These are phyloP conservation scores for Thymelicus lineola DNA, from an alignment of 2,888 invertebrate genomes.

Conservation along the genomic window DNA sequence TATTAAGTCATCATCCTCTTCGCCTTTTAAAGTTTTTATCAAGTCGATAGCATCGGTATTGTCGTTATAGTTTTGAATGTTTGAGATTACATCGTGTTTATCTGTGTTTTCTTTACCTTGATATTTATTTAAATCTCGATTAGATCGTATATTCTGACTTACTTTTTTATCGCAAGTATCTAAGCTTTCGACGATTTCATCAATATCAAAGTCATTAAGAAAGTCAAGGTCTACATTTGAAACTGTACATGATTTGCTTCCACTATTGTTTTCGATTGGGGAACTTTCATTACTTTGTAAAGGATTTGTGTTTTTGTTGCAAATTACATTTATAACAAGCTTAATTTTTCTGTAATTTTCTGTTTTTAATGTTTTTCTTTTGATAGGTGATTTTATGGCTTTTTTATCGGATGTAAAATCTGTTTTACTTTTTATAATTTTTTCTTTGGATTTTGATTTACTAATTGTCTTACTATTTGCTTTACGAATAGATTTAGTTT, in stretches of 20 bases:
- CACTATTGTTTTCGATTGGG: constrained; percentile 41
- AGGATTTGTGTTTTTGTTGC: constrained; percentile 42
- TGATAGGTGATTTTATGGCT: constrained; percentile 15
- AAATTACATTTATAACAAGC: constrained; percentile 59
- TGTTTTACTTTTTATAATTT: not conserved
- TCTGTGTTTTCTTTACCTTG: constrained; percentile 8
- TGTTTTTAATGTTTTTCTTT: constrained; percentile 23
- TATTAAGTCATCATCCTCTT: constrained; percentile 25
- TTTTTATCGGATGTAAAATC: not conserved
- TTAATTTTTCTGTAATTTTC: constrained; percentile 53
- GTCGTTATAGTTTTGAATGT: not conserved
- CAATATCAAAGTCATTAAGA: constrained; percentile 69
- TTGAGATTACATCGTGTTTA: not conserved
- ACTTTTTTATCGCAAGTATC: constrained; percentile 42
- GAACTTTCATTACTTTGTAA: constrained; percentile 36
- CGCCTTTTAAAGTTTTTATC: constrained; percentile 29
- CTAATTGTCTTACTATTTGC: not conserved
- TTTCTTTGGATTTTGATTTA: not conserved
- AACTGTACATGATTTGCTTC: constrained; percentile 32
- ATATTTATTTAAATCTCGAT: constrained; percentile 34
- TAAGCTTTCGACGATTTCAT: constrained; percentile 67
- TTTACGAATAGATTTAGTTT: not conserved
- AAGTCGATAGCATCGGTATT: constrained; percentile 19
- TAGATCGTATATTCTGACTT: not conserved
- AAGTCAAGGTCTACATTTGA: constrained; percentile 61